Conservation (phyloP, 2,113 vertebrate species). For the Ptilorrhoa leucosticta region DNA sequence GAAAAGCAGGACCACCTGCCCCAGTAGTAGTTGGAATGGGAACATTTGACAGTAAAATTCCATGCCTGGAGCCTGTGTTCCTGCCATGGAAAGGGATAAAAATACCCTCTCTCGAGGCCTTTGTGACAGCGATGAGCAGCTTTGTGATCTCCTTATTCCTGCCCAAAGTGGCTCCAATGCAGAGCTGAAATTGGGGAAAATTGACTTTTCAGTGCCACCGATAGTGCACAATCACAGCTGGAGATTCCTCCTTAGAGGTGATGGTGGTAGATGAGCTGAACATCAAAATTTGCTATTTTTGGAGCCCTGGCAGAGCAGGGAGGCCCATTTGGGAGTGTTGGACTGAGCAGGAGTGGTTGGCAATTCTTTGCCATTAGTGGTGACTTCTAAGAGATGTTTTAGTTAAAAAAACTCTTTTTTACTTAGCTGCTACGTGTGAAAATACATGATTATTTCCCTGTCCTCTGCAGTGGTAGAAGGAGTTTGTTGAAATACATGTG, state of each 20-base stretch:
- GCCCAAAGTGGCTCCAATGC: background rate
- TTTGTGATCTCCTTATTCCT: background rate
- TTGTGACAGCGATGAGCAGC: background rate
- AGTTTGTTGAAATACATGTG: background rate
- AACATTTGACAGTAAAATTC: background rate
- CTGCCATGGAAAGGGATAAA: rapidly evolving
- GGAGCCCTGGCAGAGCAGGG: background rate
- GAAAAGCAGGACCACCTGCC: background rate
- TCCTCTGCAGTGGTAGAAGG: background rate
- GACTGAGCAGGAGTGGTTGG: background rate
- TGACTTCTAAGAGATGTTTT: background rate
- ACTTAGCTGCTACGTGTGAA: background rate
- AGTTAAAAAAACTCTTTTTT: background rate
- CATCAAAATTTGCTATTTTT: background rate
- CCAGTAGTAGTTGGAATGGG: rapidly evolving
- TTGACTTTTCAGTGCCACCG: background rate
- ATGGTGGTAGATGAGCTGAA: background rate
- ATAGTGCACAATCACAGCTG: background rate
- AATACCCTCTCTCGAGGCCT: background rate
- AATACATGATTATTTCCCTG: background rate
- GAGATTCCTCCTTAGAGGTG: background rate
- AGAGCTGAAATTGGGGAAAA: background rate
- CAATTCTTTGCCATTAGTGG: background rate
- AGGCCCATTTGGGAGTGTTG: background rate
- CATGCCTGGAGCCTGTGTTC: rapidly evolving